A percentile compares a stretch with the other conserved stretches of the same genome.
phyloP scores from a whole-genome alignment of 2,113 vertebrate genomes.

The Marmota flaviventris region DNA sequence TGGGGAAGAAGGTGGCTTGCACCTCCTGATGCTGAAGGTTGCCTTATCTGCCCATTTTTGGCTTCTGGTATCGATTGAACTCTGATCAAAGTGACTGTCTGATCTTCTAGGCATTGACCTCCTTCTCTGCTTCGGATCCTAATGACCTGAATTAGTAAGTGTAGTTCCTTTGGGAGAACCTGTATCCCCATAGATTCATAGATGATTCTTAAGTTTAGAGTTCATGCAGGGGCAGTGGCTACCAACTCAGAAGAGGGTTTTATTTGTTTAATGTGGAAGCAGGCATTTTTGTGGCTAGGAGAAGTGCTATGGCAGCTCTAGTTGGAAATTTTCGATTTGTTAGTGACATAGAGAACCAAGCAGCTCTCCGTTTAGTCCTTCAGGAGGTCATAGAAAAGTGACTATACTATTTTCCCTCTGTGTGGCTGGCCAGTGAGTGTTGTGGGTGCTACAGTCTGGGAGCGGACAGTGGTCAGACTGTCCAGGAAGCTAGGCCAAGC shows the following conservation, averaged over 20 bases:
- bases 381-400: not conserved
- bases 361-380: slow-evolving; percentile 4
- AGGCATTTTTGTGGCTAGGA: slow-evolving; percentile 66
- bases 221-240: not conserved
- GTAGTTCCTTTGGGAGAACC: slow-evolving; percentile 9
- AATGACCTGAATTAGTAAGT: not conserved
- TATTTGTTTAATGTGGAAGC: slow-evolving; percentile 43
- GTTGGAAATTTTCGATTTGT: slow-evolving; percentile 71
- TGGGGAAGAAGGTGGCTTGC: slow-evolving; percentile 14
- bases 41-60: not conserved
- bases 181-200: not conserved
- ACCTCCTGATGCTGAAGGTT: not conserved
- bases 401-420: not conserved
- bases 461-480: not conserved
- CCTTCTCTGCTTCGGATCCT: not conserved
- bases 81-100: slow-evolving; percentile 33
- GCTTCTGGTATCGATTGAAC: not conserved
- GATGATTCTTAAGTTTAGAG: slow-evolving; percentile 17
- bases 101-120: slow-evolving; percentile 4
- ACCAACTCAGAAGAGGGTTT: slow-evolving; percentile 32
- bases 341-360: slow-evolving; percentile 41
- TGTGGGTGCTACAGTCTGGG: not conserved
- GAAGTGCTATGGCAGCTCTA: slow-evolving; percentile 85
- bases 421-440: not conserved
- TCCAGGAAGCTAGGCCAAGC: not conserved